Percentiles rank a stretch among this genome's conserved stretches.
phyloP scores from a whole-genome alignment of 1,140 invertebrate species.

The Drosophila pachea region DNA sequence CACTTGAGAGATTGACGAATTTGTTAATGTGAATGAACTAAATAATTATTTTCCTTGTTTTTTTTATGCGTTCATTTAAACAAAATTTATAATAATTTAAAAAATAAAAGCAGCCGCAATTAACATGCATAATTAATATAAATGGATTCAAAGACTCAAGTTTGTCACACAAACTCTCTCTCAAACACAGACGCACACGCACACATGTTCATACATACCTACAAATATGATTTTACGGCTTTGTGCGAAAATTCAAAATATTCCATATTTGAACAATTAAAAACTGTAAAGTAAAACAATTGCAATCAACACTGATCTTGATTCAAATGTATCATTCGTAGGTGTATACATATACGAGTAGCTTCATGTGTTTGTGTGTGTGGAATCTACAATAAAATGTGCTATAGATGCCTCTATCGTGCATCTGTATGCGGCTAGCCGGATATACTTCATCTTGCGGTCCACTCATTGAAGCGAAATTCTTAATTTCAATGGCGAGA shows the following conservation, averaged over 20 bases:
- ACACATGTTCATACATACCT: neutral
- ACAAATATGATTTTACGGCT: neutral
- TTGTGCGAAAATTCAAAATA: constrained; percentile 5
- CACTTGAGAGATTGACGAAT: too few relatives aligned
- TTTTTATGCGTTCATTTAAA: constrained; percentile 27
- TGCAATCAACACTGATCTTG: constrained; percentile 18
- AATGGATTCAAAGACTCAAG: constrained; percentile 37
- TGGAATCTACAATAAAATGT: constrained; percentile 26
- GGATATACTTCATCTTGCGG: constrained; percentile 72
- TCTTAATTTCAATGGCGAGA: constrained; percentile 65
- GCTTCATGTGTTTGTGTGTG: neutral
- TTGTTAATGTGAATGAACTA: neutral
- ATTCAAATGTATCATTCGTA: constrained; percentile 7
- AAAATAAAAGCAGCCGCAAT: constrained; percentile 4
- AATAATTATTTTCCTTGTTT: neutral
- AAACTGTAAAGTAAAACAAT: constrained; percentile 13
- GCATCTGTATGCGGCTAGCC: constrained; percentile 49
- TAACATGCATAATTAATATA: constrained; percentile 36
- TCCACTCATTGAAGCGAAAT: constrained; percentile 61
- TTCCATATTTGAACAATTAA: constrained; percentile 23
- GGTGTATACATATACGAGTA: neutral
- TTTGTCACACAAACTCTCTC: constrained; percentile 22
- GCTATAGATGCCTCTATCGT: constrained; percentile 5
- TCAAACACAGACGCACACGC: neutral
- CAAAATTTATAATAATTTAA: constrained; percentile 44